Base-by-base conservation (phyloP, 2,797 vertebrate genomes). In the Tiaroga cobitis region DNA sequence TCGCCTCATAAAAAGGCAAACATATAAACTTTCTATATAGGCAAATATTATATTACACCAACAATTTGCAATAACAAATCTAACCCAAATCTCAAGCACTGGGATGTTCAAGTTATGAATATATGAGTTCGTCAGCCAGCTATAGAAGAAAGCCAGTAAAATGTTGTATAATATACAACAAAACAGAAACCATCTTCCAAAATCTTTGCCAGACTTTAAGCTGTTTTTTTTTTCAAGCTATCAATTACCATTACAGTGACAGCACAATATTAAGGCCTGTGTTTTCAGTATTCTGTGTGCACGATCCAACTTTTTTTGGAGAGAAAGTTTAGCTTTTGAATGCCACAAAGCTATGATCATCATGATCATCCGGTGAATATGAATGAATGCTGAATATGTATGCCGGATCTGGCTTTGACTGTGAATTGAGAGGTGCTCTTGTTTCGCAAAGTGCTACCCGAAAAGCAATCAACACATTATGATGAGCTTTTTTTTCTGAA, bases 391-490 rank as follows among this genome's bases (percentile, higher is more conserved):
- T 49, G 13, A 49, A 16, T 75, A 65, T 83, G 56, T 37, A 75
- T 75, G 81, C 8, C 1, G 8, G 15, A 43, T 24, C 39, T 24
- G 16, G n/a, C 37, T 82, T 61, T 32, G 61, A 32, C 6, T 24
- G 51, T n/a, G 41, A 67, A 67, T 24, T 21, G 61, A 46, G 32
- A 81, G 8, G 43, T 8, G 19, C 29, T 81, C 41, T 69, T 69
- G 43, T 69, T 69, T 68, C 19, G 6, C 26, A 67, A 65, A 80
- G 78, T 67, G 78, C 61, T 32, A 4, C 61, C 67, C n/a, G 26
- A 29, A 65, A 19, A 24, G 61, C 26, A 67, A 15, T 80, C 26
- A 49, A 67, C 39, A 65, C 78, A 80, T 46, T 80, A 67, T 80
- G 41, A 65, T 32, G 19, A 49, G 15, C 46, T 49, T 49, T 16